Conservation (phyloP, 2,888 invertebrate genomes). For the Notodonta dromedarius region DNA sequence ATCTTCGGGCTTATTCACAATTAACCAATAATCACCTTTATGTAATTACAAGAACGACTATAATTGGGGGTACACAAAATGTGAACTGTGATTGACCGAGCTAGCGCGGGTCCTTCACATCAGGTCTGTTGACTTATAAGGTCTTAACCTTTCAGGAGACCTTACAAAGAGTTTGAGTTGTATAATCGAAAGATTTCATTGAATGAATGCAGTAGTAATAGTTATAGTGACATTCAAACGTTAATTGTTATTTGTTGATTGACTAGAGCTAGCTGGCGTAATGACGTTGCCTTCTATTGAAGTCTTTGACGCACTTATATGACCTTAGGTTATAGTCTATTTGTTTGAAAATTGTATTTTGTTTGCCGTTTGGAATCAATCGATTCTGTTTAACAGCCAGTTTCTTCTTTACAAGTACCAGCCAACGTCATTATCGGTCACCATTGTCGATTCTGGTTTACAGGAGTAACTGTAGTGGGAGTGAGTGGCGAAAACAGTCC, state of each 20-base stretch:
- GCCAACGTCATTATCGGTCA: too few relatives aligned
- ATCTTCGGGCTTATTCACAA: neutral
- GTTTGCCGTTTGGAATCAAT: neutral
- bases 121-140: constrained; percentile 20
- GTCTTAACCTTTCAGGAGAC: constrained; percentile 14
- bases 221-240: constrained; percentile 13
- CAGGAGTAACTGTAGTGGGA: too few relatives aligned
- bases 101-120: constrained; percentile 21
- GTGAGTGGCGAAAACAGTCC: too few relatives aligned
- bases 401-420: too few relatives aligned
- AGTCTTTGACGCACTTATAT: neutral
- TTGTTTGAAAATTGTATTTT: neutral
- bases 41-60: neutral
- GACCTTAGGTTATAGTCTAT: too few relatives aligned
- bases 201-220: constrained; percentile 3
- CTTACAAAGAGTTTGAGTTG: constrained; percentile 4
- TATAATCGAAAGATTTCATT: constrained; percentile 19
- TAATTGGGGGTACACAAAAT: neutral
- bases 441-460: too few relatives aligned
- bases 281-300: neutral
- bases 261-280: neutral
- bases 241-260: constrained; percentile 16
- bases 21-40: constrained; percentile 6
- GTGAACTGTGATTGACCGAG: constrained; percentile 13
- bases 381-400: too few relatives aligned